Evolutionary conservation across 2,797 vertebrate genomes (phyloP).

Genomic region (Xyrichtys novacula): DNA sequence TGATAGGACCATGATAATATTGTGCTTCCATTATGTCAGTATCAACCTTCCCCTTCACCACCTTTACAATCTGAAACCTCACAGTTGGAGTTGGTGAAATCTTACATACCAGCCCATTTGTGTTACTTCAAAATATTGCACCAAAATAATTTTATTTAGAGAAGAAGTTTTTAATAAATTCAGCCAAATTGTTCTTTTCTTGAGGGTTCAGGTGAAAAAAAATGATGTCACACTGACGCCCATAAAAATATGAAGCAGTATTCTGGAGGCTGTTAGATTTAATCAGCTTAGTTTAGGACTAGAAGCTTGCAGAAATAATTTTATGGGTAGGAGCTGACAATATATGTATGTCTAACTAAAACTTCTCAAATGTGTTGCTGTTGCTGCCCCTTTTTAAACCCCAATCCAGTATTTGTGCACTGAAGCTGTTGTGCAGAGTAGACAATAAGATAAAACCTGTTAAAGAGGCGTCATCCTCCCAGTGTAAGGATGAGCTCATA

Average conservation of each 20-base stretch:
- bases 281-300: not conserved
- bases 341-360: not conserved
- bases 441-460: no score
- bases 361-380: no score
- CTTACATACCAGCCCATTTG: not conserved
- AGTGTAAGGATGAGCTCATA: not conserved
- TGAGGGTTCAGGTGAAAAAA: no score
- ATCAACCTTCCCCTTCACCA: no score
- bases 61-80: no score
- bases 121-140: not conserved
- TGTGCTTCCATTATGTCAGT: no score
- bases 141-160: not conserved
- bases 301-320: not conserved
- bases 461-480: not conserved
- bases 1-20: no score
- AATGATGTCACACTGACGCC: not conserved
- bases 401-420: no score
- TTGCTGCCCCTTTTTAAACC: no score
- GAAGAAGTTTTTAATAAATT: not conserved
- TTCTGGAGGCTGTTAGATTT: not conserved
- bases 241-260: not conserved
- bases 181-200: not conserved
- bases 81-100: no score
- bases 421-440: no score
- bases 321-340: not conserved